phyloP scores from a whole-genome alignment of 2,113 vertebrate genomes.

The Chionis minor region DNA sequence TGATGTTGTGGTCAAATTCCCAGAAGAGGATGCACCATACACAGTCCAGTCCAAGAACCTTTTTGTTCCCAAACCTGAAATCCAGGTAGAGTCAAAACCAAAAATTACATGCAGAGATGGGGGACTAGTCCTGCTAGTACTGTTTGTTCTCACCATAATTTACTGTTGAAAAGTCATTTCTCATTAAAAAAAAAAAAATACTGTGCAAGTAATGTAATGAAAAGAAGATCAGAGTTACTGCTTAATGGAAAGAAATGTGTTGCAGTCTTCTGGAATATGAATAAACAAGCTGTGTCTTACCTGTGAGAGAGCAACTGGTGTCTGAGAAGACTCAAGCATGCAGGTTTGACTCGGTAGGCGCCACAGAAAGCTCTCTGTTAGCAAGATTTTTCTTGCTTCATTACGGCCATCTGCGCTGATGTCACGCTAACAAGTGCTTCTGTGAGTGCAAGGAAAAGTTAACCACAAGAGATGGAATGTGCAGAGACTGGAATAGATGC shows the following conservation, averaged over 20 bases:
- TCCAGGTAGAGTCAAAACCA: conserved; percentile 81
- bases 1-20: conserved; percentile 92
- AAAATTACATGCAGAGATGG: background rate
- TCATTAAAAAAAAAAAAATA: background rate
- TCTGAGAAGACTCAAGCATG: background rate
- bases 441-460: background rate
- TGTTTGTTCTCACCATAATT: background rate
- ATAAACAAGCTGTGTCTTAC: background rate
- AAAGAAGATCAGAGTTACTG: background rate
- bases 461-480: background rate
- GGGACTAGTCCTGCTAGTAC: background rate
- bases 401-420: background rate
- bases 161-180: background rate
- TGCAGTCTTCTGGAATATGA: background rate
- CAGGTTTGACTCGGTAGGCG: background rate
- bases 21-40: conserved; percentile 91
- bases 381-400: background rate
- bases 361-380: background rate
- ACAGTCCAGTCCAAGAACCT: conserved; percentile 89
- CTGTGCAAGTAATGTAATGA: background rate
- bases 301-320: background rate
- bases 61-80: conserved; percentile 94
- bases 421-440: background rate
- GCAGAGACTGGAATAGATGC: background rate
- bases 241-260: background rate